Base-by-base conservation (phyloP, 2,113 vertebrate genomes). In the Marmota flaviventris region DNA sequence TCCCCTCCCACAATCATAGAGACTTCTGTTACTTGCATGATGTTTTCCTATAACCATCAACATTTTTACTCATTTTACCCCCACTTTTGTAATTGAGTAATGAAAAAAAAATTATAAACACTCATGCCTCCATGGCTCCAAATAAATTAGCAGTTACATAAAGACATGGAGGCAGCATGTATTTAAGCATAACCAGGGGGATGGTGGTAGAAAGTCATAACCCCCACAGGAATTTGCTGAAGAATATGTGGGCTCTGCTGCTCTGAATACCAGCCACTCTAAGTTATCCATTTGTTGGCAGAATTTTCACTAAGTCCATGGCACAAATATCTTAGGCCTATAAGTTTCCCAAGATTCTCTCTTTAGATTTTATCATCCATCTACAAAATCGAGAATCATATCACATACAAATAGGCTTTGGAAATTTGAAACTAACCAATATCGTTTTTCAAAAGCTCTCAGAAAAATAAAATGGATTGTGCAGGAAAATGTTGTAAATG, bases 401-500 rank as follows among this genome's bases (percentile, higher is more conserved):
- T 94, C 93, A 85, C 51, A 39, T 92, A 87, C 96, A 93, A 91
- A 48, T 86, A 61, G 87, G 42, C 75, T 92, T 79, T 86, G 63
- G 63, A 93, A 83, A 87, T 32, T 37, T 95, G 85, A 92, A 84
- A 89, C 81, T 85, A 95, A 96, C 92, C 79, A 72, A 79, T 95
- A 87, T 58, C 67, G 3, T 81, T 94, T 97, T 97, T 97, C 92
- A 96, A 96, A 94, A 73, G 63, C 63, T 93, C 77, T 94, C 75
- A 25, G 63, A 94, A 96, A 98, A 97, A 96, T 89, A 95, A 96
- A 97, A 91, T 76, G 48, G 90, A 85, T 93, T 94, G 88, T 83
- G 48, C 85, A 97, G 96, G 85, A 96, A 95, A 97, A 83, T 88
- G 93, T 92, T 93, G 87, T 97, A 97, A 97, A 95, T 97, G 98